These are phyloP conservation scores for Ianthella basta DNA, from an alignment of 37 sponge, comb jelly and placozoan species.

Conservation along the genomic window DNA sequence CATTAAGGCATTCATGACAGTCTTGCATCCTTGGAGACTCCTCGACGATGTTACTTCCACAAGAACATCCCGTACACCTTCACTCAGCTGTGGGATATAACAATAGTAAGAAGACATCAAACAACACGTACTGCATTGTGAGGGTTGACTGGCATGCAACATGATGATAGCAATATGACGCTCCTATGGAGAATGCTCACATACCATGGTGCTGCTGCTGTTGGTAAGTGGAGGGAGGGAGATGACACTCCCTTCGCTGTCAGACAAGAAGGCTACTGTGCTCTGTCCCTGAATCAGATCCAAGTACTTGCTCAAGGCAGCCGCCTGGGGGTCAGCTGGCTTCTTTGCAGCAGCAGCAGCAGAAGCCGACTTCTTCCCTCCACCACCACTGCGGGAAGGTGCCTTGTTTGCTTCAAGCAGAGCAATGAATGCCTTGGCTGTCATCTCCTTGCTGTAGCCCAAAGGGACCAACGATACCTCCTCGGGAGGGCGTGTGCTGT, in stretches of 20 bases:
- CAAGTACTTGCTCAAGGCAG: slow-evolving; percentile 81
- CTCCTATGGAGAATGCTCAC: too few relatives aligned
- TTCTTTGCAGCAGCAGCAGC: slow-evolving; percentile 26
- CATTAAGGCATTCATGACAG: slow-evolving; percentile 70
- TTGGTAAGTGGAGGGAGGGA: slow-evolving; percentile 94
- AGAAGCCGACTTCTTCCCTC: slow-evolving; percentile 27
- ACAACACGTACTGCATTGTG: too few relatives aligned
- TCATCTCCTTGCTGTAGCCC: slow-evolving; percentile 42
- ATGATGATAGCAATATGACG: too few relatives aligned
- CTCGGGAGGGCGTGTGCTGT: slow-evolving; percentile 39
- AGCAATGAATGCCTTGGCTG: slow-evolving; percentile 60
- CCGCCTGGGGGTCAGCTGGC: slow-evolving; percentile 44
- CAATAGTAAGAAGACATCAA: not conserved
- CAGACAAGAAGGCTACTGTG: slow-evolving; percentile 63
- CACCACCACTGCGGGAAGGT: slow-evolving; percentile 33
- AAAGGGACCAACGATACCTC: slow-evolving; percentile 69
- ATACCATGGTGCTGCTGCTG: slow-evolving; percentile 73
- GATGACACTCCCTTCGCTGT: slow-evolving; percentile 60
- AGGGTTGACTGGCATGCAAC: too few relatives aligned
- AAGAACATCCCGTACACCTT: slow-evolving; percentile 50
- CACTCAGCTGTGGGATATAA: slow-evolving; percentile 1
- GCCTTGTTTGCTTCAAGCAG: slow-evolving; percentile 62
- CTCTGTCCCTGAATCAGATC: slow-evolving; percentile 55
- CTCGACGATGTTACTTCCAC: slow-evolving; percentile 87
- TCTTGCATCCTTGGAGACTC: slow-evolving; percentile 64